A percentile compares a stretch with the other conserved stretches of the same genome.
These are phyloP conservation scores for Corythaixoides concolor DNA, from an alignment of 2,113 vertebrate species.

Conservation along the genomic window DNA sequence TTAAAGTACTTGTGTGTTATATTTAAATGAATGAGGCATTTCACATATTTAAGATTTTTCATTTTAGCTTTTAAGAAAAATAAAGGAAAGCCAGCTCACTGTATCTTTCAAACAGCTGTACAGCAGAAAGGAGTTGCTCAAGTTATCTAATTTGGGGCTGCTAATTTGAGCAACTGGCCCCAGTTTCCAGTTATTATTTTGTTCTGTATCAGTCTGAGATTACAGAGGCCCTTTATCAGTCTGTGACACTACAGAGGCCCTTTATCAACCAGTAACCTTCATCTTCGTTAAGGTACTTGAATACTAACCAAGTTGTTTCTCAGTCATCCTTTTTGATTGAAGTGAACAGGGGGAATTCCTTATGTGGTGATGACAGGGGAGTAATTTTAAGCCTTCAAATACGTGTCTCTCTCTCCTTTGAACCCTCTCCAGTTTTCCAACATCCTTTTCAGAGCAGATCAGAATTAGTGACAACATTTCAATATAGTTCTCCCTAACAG, in stretches of 20 bases:
- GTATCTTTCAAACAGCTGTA: not conserved
- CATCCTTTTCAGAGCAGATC: not conserved
- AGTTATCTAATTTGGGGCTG: not conserved
- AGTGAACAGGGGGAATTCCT: conserved; percentile 29
- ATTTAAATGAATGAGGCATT: not conserved
- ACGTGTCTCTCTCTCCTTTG: not conserved
- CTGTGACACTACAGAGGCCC: not conserved
- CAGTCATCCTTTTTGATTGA: not conserved
- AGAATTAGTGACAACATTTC: not conserved
- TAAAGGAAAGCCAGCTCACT: not conserved
- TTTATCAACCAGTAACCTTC: not conserved
- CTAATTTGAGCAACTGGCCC: not conserved
- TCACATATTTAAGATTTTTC: not conserved
- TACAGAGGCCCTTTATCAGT: not conserved
- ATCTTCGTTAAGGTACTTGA: not conserved
- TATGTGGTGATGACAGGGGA: not conserved
- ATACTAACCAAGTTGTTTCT: not conserved
- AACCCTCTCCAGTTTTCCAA: conserved; percentile 21
- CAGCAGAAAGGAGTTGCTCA: not conserved
- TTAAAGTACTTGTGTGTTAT: not conserved
- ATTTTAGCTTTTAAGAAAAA: not conserved
- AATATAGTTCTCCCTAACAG: not conserved
- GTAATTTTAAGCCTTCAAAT: not conserved
- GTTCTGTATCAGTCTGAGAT: not conserved
- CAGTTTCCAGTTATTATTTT: not conserved